These are phyloP conservation scores for Drosophila melanosoma DNA, from an alignment of 2,888 invertebrate species.

Conservation along the genomic window DNA sequence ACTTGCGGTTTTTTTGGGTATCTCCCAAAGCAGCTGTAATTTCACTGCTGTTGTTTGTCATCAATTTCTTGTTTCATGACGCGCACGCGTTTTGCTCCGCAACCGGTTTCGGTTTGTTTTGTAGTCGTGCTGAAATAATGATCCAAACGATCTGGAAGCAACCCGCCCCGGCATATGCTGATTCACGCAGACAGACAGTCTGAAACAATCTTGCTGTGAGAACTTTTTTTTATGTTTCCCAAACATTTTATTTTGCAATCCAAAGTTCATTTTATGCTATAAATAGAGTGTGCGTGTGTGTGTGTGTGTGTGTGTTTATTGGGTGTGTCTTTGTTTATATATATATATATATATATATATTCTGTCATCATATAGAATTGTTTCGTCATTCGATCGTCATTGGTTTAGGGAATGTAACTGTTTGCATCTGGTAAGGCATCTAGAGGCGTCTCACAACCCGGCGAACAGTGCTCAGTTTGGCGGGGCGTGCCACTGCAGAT, in stretches of 20 bases:
- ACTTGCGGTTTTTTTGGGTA: constrained; percentile 62
- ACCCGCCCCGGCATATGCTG: constrained; percentile 20
- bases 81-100: constrained; percentile 36
- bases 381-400: constrained; percentile 47
- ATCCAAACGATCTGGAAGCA: constrained; percentile 30
- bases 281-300: constrained; percentile 14
- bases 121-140: constrained; percentile 5
- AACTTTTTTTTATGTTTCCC: constrained; percentile 44
- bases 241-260: constrained; percentile 61
- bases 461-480: constrained; percentile 61
- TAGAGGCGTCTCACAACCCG: constrained; percentile 49
- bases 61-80: constrained; percentile 50
- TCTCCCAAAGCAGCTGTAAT: constrained; percentile 43
- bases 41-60: constrained; percentile 48
- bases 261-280: constrained; percentile 28
- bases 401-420: constrained; percentile 40
- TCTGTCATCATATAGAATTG: constrained; percentile 36
- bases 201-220: constrained; percentile 21
- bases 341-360: too few relatives aligned
- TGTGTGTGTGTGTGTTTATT: constrained; percentile 17
- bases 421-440: constrained; percentile 27
- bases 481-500: constrained; percentile 60
- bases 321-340: too few relatives aligned
- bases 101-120: constrained; percentile 53
- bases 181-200: constrained; percentile 43